Conservation (phyloP, 1,140 invertebrate genomes). For the Aporrectodea caliginosa region DNA sequence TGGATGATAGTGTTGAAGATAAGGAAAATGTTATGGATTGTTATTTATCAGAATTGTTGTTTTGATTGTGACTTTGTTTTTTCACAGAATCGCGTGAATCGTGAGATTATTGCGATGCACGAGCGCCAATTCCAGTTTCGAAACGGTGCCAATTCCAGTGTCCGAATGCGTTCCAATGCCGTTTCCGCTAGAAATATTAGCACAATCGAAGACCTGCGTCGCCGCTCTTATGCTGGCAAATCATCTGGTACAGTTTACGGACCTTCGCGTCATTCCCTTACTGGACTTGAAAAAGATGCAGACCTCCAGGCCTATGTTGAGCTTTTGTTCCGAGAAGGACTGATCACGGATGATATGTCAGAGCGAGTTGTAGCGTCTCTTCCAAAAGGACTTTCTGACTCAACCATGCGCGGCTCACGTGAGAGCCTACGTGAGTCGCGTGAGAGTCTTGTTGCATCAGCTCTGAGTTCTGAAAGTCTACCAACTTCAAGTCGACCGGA, state of each 20-base stretch:
- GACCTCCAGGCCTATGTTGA: constrained; percentile 32
- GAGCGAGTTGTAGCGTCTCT: constrained; percentile 37
- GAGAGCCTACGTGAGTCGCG: constrained; percentile 16
- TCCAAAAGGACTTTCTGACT: constrained; percentile 33
- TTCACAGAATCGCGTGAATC: no score
- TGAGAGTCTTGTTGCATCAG: not conserved
- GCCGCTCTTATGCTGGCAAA: constrained; percentile 35
- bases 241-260: constrained; percentile 34
- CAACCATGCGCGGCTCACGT: constrained; percentile 18
- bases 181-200: not conserved
- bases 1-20: no score
- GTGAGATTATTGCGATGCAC: no score
- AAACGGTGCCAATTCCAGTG: not conserved
- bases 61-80: no score
- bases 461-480: not conserved
- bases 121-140: no score
- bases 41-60: no score
- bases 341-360: constrained; percentile 41
- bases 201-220: constrained; percentile 11
- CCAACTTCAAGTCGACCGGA: not conserved
- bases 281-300: constrained; percentile 35
- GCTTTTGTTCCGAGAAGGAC: constrained; percentile 33
- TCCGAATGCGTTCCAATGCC: not conserved
- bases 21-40: no score
- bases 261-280: constrained; percentile 39